Base-by-base conservation (phyloP, 2,797 vertebrate genomes). In the Acrossocheilus wenchowensis region DNA sequence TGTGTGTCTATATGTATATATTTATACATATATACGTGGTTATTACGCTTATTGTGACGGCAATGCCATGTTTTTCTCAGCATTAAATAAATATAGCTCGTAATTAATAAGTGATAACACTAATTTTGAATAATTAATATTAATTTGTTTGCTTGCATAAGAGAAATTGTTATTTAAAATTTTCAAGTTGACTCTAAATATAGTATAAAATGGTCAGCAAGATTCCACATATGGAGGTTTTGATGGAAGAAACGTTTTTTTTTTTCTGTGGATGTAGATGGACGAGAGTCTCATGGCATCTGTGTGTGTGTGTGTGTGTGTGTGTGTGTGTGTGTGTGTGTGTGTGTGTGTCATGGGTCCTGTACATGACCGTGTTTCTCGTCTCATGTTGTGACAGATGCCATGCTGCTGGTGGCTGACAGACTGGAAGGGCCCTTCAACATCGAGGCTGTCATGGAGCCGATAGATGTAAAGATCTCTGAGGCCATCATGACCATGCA, bases 401-500 rank as follows among this genome's bases (percentile, higher is more conserved):
- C 98, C 48, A 99, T 99, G 98, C 94, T 98, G 86, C 94, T 98
- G 94, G 97, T 98, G 91, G 98, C 97, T 48, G 97, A 98, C 91
- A 95, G 97, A 91, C 95, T 99, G 93, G 95, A 97, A 90, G 98
- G 98, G 87, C 98, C 98, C 1, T 97, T 97, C 93, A 97, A 98
- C 95, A 99, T 99, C 10, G 97, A 99, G 93, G 94, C 95, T 0
- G 97, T 98, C 89, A 96, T 99, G 92, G 96, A 98, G 82, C 98
- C 98, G 4, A 97, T 99, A 50, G 98, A 99, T 88, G 94, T 98
- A 92, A 99, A 99, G 95, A 99, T 99, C 94, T 99, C 98, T 3
- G 97, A 99, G 79, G 98, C 98, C 91, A 99, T 99, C 92, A 97
- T 98, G 97, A 96, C 94, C 93, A 97, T 99, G 98, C 98, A 99